Percentiles rank a stretch among this genome's conserved stretches.
These are phyloP conservation scores for Agonopterix heracliana DNA, from an alignment of 2,888 invertebrate species.

Conservation along the genomic window DNA sequence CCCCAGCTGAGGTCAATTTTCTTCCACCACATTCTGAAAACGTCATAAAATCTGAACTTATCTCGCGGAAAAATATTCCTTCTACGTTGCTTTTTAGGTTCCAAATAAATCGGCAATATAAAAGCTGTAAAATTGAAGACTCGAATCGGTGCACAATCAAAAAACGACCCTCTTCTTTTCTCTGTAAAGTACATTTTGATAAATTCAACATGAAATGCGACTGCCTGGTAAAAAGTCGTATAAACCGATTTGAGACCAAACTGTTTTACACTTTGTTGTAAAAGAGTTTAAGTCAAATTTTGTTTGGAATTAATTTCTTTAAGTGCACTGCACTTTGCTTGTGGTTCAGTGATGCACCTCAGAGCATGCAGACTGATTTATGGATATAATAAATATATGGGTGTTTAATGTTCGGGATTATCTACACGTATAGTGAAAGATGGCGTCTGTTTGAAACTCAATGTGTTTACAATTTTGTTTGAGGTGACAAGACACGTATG, in stretches of 20 bases:
- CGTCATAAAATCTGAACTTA: conserved; percentile 19
- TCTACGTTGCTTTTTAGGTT: conserved; percentile 12
- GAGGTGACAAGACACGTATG: conserved; percentile 1
- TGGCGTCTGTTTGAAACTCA: conserved; percentile 21
- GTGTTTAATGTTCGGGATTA: conserved; percentile 69
- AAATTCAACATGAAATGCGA: conserved; percentile 7
- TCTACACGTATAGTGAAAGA: conserved; percentile 45
- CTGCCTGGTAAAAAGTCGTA: conserved; percentile 2
- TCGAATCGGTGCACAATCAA: conserved; percentile 23
- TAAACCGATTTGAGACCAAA: not conserved
- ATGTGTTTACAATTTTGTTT: conserved; percentile 3
- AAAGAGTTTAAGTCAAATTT: conserved; percentile 19
- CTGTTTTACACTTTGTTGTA: conserved; percentile 12
- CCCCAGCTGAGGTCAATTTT: conserved; percentile 71
- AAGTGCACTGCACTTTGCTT: conserved; percentile 67
- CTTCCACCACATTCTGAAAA: conserved; percentile 27
- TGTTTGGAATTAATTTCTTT: conserved; percentile 17
- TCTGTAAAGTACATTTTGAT: conserved; percentile 43
- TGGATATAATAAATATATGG: conserved; percentile 71
- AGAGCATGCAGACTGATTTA: conserved; percentile 65
- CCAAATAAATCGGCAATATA: conserved; percentile 17
- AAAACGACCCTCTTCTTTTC: conserved; percentile 20
- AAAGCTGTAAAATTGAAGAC: conserved; percentile 43
- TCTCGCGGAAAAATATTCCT: conserved; percentile 15
- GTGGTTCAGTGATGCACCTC: conserved; percentile 60